Percentiles rank a stretch among this genome's conserved stretches.
Conservation (phyloP, 2,113 vertebrate species). For the Oxyura jamaicensis region DNA sequence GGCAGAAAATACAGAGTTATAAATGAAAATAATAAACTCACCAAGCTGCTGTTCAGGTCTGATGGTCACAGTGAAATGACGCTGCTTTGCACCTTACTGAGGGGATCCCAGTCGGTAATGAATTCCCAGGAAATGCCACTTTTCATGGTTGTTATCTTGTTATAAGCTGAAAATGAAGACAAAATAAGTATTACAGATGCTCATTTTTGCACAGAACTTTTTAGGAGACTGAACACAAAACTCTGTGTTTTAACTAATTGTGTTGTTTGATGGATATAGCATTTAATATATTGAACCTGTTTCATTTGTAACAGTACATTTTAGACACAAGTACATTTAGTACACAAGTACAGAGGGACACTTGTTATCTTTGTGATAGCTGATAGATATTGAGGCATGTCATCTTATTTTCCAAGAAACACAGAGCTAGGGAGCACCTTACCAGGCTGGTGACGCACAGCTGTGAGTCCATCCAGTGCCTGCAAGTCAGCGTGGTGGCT, state of each 20-base stretch:
- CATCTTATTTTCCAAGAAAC: background rate
- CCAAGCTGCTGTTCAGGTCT: background rate
- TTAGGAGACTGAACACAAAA: background rate
- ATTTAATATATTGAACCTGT: background rate
- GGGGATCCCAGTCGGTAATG: background rate
- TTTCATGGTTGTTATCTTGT: background rate
- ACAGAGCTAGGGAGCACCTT: background rate
- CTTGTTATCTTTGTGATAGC: background rate
- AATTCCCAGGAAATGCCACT: background rate
- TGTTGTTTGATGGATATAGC: accelerated
- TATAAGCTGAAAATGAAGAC: background rate
- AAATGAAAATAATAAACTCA: background rate
- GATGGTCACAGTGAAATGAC: background rate
- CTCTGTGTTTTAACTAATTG: background rate
- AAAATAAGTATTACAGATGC: background rate
- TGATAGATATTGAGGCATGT: background rate
- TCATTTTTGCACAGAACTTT: background rate
- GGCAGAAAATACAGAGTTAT: background rate
- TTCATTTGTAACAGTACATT: background rate
- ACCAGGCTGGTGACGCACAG: background rate
- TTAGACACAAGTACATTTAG: background rate
- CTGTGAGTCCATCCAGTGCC: background rate
- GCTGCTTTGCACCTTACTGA: background rate
- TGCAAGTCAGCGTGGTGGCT: accelerated
- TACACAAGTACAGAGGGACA: background rate